A percentile compares a stretch with the other conserved stretches of the same genome.
Evolutionary conservation across 1,140 invertebrate species (phyloP).

Genomic region (Camponotus floridanus): DNA sequence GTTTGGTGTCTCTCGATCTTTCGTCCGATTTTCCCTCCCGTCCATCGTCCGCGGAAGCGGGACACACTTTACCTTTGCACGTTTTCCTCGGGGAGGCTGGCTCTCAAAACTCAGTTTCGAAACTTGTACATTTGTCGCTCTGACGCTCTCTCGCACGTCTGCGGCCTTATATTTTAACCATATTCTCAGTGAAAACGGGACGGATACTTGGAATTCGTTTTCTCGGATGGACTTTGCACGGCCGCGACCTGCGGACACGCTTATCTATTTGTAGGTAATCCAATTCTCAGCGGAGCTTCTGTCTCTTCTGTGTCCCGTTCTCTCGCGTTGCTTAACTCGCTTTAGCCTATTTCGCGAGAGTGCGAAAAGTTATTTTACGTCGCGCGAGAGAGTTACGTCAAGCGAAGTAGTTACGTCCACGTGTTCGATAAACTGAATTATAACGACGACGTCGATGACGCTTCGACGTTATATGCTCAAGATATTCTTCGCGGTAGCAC

Average conservation of each 20-base stretch:
- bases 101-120: constrained; percentile 72
- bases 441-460: constrained; percentile 55
- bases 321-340: constrained; percentile 48
- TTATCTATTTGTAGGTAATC: constrained; percentile 14
- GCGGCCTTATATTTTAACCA: constrained; percentile 57
- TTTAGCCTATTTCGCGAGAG: constrained; percentile 61
- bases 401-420: constrained; percentile 34
- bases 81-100: constrained; percentile 61
- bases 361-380: constrained; percentile 59
- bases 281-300: constrained; percentile 37
- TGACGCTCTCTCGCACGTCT: constrained; percentile 11
- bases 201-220: constrained; percentile 65
- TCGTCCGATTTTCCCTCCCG: constrained; percentile 2
- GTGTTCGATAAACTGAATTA: constrained; percentile 57
- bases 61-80: constrained; percentile 60
- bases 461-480: constrained; percentile 40
- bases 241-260: background rate
- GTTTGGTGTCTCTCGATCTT: constrained; percentile 27
- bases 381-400: constrained; percentile 39
- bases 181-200: constrained; percentile 44
- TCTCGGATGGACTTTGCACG: constrained; percentile 43
- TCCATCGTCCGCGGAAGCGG: constrained; percentile 36
- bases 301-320: background rate
- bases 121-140: constrained; percentile 73
- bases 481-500: constrained; percentile 24